These are phyloP conservation scores for Caenorhabditis sulstoni DNA, from an alignment of 2,888 invertebrate species.

Conservation along the genomic window DNA sequence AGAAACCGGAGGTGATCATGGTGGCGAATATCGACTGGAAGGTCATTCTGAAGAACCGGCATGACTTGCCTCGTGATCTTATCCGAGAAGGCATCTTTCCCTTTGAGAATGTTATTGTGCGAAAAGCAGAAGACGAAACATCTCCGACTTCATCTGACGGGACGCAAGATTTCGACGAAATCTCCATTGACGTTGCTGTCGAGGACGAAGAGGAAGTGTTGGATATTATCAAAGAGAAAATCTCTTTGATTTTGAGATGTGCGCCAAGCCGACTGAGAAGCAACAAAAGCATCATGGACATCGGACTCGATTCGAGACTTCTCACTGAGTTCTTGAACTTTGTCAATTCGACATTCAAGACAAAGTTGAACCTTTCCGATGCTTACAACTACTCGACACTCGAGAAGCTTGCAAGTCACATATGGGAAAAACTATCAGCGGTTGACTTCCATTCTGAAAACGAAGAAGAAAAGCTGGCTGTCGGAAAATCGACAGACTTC, in stretches of 20 bases:
- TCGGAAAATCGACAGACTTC: constrained; percentile 31
- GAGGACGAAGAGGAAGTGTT: constrained; percentile 59
- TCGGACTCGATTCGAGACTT: constrained; percentile 69
- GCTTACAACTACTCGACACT: constrained; percentile 68
- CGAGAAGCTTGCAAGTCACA: constrained; percentile 54
- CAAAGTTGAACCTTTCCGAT: constrained; percentile 63
- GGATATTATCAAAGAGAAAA: constrained; percentile 44
- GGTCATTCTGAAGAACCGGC: constrained; percentile 66
- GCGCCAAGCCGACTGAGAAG: constrained; percentile 42
- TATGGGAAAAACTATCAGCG: constrained; percentile 44
- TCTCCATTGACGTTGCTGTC: constrained; percentile 30
- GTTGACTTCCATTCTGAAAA: not conserved
- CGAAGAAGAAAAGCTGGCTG: not conserved
- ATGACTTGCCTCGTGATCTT: constrained; percentile 68
- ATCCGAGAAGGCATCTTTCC: constrained; percentile 43
- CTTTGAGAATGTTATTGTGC: constrained; percentile 20
- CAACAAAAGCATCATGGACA: constrained; percentile 70
- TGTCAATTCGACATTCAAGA: constrained; percentile 56
- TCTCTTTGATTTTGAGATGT: constrained; percentile 31
- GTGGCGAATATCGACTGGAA: constrained; percentile 75
- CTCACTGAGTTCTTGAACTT: constrained; percentile 58
- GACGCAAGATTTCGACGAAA: constrained; percentile 30
- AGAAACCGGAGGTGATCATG: constrained; percentile 66
- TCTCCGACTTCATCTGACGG: constrained; percentile 9
- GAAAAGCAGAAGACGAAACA: constrained; percentile 16